phyloP scores from a whole-genome alignment of 2,797 vertebrate species.

The Rhinella marina region DNA sequence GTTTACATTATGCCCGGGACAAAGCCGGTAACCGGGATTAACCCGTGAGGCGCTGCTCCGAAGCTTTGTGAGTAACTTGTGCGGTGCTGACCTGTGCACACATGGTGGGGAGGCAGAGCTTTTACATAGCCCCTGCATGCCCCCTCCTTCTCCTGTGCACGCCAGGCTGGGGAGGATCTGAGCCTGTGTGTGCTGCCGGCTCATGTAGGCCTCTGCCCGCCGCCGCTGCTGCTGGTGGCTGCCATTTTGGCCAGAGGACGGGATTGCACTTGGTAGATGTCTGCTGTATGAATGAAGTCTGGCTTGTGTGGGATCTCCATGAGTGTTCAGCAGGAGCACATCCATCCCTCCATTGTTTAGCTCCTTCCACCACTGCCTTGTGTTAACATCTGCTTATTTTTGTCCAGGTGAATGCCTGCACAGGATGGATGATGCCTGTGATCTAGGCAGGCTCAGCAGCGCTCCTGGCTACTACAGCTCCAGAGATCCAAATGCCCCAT shows the following conservation, averaged over 20 bases:
- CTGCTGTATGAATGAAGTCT: neutral
- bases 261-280: constrained; percentile 52
- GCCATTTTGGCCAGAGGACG: constrained; percentile 75
- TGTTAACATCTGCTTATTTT: neutral
- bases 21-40: constrained; percentile 49
- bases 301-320: neutral
- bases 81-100: neutral
- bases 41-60: constrained; percentile 14
- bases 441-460: constrained; percentile 79
- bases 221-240: constrained; percentile 65
- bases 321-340: neutral
- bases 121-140: neutral
- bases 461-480: constrained; percentile 81
- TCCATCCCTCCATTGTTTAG: neutral
- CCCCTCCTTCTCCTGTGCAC: neutral
- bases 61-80: neutral
- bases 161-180: neutral
- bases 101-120: neutral
- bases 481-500: constrained; percentile 76
- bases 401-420: constrained; percentile 82
- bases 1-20: constrained; percentile 26
- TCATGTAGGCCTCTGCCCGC: constrained; percentile 40
- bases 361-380: neutral
- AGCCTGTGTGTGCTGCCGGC: constrained; percentile 25
- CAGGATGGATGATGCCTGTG: constrained; percentile 86